A percentile compares a stretch with the other conserved stretches of the same genome.
Evolutionary conservation across 2,797 vertebrate genomes (phyloP).

Genomic region (Orientallactaga sibirica): DNA sequence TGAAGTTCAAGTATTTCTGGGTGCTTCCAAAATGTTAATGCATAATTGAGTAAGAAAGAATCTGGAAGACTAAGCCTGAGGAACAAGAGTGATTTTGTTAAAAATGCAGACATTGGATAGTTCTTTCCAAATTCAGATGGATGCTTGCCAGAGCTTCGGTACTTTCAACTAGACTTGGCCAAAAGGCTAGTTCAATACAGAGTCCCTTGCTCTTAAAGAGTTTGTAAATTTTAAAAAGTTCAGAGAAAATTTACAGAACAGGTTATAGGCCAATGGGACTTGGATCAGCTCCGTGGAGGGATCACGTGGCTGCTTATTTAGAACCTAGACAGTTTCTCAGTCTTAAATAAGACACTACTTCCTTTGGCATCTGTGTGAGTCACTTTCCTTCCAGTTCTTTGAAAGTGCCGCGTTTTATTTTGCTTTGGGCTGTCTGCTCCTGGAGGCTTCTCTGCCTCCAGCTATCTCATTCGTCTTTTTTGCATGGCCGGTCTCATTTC

Average conservation of each 20-base stretch:
- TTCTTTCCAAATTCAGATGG: constrained; percentile 49
- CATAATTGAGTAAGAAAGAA: constrained; percentile 17
- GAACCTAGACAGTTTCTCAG: background rate
- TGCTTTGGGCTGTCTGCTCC: background rate
- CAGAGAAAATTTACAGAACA: background rate
- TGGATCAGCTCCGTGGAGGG: background rate
- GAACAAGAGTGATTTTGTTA: background rate
- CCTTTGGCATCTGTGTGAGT: constrained; percentile 1
- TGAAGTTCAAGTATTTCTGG: constrained; percentile 55
- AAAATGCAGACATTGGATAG: constrained; percentile 37
- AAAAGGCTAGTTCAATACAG: background rate
- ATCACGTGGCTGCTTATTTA: constrained; percentile 16
- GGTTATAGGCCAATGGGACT: background rate
- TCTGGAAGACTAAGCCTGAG: constrained; percentile 5
- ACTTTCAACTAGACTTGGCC: constrained; percentile 33
- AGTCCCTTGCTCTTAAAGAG: background rate
- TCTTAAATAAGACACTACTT: background rate
- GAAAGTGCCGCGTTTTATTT: background rate
- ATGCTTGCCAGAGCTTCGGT: constrained; percentile 4
- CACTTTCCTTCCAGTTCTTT: constrained; percentile 45
- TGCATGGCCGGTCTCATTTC: background rate
- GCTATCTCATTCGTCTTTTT: background rate
- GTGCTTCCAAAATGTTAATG: constrained; percentile 10
- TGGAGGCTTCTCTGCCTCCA: background rate
- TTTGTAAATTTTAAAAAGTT: background rate